Evolutionary conservation across 2,113 vertebrate genomes (phyloP).

Genomic region (Sporophila hypoxantha): DNA sequence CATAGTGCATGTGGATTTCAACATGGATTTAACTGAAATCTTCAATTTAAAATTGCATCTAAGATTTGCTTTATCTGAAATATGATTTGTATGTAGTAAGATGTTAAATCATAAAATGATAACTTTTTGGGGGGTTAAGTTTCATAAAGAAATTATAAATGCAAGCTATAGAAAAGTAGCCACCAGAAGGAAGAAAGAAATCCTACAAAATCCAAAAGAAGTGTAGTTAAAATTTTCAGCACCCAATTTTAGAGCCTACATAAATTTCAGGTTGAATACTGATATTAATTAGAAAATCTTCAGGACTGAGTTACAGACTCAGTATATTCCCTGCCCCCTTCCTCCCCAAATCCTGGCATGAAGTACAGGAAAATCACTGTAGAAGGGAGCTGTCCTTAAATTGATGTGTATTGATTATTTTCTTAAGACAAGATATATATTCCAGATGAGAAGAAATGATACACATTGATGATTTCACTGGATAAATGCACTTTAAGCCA

Average conservation of each 20-base stretch:
- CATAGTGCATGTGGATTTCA: neutral
- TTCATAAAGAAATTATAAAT: neutral
- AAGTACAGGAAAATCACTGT: neutral
- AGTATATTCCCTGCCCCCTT: neutral
- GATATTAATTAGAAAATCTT: neutral
- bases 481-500: neutral
- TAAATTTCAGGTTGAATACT: neutral
- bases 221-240: neutral
- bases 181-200: neutral
- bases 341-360: neutral
- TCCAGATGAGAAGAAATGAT: neutral
- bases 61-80: neutral
- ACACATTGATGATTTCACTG: neutral
- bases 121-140: accelerated
- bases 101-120: neutral
- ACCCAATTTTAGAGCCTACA: neutral
- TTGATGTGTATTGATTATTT: neutral
- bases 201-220: neutral
- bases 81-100: neutral
- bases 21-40: neutral
- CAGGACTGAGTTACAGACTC: neutral
- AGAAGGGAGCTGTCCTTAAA: neutral
- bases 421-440: neutral
- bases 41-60: neutral
- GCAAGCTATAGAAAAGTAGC: neutral